A percentile compares a stretch with the other conserved stretches of the same genome.
Evolutionary conservation across 2,888 invertebrate genomes (phyloP).

Genomic region (Saturnia japonica): DNA sequence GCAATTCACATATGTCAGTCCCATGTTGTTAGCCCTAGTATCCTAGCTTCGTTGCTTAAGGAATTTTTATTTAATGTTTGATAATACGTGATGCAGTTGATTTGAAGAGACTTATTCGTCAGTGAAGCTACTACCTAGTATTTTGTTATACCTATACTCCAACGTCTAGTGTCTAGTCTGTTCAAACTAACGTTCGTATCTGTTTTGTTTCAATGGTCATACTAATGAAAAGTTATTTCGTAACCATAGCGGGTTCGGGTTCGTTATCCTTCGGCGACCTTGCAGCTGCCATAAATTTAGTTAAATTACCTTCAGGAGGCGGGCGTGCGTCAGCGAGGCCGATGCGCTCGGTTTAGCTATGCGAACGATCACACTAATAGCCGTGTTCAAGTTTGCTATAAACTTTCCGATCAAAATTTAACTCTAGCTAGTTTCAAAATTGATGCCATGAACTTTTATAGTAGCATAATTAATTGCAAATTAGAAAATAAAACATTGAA

Average conservation of each 20-base stretch:
- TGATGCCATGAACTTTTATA: too few species aligned
- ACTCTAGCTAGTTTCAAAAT: background rate
- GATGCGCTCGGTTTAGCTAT: constrained; percentile 66
- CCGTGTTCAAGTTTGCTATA: background rate
- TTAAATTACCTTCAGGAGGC: constrained; percentile 70
- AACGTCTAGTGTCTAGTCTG: background rate
- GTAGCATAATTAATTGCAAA: too few species aligned
- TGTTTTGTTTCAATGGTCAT: too few species aligned
- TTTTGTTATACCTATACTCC: background rate
- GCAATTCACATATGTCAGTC: too few species aligned
- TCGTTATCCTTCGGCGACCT: constrained; percentile 77
- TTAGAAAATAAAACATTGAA: background rate
- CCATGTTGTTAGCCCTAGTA: too few species aligned
- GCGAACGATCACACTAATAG: constrained; percentile 37
- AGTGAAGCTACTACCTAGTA: too few species aligned
- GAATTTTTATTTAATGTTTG: too few species aligned
- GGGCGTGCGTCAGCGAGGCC: constrained; percentile 58
- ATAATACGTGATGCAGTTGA: too few species aligned
- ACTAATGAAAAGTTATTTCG: background rate
- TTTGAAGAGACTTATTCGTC: too few species aligned
- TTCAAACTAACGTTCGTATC: background rate
- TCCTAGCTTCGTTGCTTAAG: too few species aligned
- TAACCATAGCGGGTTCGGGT: constrained; percentile 48
- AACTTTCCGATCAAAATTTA: background rate
- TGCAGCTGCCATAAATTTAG: constrained; percentile 76